Percentiles rank a stretch among this genome's conserved stretches.
phyloP scores from a whole-genome alignment of 2,113 vertebrate species.

The Vombatus ursinus region DNA sequence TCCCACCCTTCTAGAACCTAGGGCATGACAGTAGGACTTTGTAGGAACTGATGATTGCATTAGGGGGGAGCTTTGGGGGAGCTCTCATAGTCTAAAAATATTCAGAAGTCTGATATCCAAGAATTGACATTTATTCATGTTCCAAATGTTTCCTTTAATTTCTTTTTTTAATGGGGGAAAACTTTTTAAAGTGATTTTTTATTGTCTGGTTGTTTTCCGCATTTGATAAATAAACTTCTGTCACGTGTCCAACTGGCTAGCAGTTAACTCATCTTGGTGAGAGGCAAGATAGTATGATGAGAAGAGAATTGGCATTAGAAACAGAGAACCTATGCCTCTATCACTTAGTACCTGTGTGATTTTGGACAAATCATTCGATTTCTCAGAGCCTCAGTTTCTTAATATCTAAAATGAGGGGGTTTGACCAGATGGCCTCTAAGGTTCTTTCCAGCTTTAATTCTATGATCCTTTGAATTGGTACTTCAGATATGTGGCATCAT shows the following conservation, averaged over 20 bases:
- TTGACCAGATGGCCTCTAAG: neutral
- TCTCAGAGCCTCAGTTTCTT: neutral
- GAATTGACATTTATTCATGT: neutral
- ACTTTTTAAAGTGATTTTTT: slow-evolving; percentile 4
- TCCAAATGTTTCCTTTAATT: neutral
- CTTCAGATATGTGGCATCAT: neutral
- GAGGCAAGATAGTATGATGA: neutral
- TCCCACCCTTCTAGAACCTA: neutral
- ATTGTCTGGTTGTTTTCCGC: neutral
- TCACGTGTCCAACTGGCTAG: neutral
- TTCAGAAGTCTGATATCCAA: neutral
- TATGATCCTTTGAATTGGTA: neutral
- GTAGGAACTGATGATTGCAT: neutral
- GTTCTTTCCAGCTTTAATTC: neutral
- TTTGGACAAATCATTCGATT: neutral
- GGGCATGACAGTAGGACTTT: neutral
- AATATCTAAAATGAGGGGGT: neutral
- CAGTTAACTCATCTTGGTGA: slow-evolving; percentile 8
- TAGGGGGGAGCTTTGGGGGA: neutral
- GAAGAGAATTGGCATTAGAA: neutral
- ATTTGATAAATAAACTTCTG: slow-evolving; percentile 13
- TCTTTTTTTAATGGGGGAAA: slow-evolving; percentile 4
- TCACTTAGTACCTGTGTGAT: neutral
- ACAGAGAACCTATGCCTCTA: neutral
- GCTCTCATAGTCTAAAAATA: neutral